Percentiles rank a stretch among this genome's conserved stretches.
Evolutionary conservation across 2,888 invertebrate species (phyloP).

Genomic region (Cistogaster globosa): DNA sequence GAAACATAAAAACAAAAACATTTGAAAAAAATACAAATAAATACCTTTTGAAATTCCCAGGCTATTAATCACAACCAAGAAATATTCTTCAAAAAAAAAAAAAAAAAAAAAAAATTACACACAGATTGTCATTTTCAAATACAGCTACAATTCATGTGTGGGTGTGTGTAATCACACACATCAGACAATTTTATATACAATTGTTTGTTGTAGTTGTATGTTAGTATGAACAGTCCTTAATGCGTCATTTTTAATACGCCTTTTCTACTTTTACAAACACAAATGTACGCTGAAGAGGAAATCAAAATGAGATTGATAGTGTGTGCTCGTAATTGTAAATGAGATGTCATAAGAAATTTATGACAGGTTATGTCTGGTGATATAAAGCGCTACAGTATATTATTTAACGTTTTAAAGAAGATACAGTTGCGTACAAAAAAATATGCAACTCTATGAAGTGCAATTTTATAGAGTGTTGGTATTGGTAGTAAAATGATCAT

Average conservation of each 20-base stretch:
- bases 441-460: no score
- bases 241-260: slow-evolving; percentile 4
- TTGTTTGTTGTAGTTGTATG: background rate
- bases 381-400: no score
- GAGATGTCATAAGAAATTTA: slow-evolving; percentile 10
- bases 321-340: slow-evolving; percentile 27
- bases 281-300: background rate
- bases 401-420: no score
- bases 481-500: no score
- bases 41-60: slow-evolving; percentile 31
- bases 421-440: no score
- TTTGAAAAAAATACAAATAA: slow-evolving; percentile 1
- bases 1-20: background rate
- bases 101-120: no score
- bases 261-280: background rate
- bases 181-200: no score
- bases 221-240: background rate
- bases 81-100: background rate
- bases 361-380: background rate
- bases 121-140: slow-evolving; percentile 34
- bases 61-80: slow-evolving; percentile 42
- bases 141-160: no score
- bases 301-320: slow-evolving; percentile 24
- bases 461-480: no score
- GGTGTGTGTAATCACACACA: no score